Base-by-base conservation (phyloP, 2,113 vertebrate species). In the Actinemys pallida region DNA sequence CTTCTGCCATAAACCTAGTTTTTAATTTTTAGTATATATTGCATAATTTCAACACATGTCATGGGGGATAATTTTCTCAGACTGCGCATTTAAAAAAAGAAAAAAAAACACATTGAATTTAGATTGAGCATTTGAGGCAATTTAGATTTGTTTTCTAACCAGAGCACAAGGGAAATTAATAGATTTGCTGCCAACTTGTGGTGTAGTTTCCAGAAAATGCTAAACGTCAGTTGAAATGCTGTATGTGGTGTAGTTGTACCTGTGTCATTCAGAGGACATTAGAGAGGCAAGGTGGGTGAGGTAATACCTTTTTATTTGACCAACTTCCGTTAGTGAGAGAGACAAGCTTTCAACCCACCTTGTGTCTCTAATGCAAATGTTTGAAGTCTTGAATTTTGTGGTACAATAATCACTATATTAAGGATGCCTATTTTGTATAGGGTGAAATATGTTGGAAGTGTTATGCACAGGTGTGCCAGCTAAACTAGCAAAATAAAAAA, bases 11-110 rank as follows among this genome's bases (percentile, higher is more conserved):
- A 92, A 96, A 92, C 59, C 56, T 56, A 13, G 17, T 57, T 93
- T 69, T 96, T 94, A 92, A 90, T 92, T 95, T 95, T 88, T 83
- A 89, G 29, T 62, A 13, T 50, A 83, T 8, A 20, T n/a, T 47
- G 72, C 39, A 57, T 79, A 27, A 88, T 87, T n/a, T 54, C 22
- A 2, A 3, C 59, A 93, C 87, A 35, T 81, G 90, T 52, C 90
- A 78, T 90, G 0, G 1, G 10, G 49, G 25, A 31, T 78, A 39
- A 72, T 62, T 95, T 91, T 50, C 80, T 19, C 59, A 83, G 49
- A 86, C 25, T 27, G 62, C 6, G 7, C 84, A 27, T 50, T 3
- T 42, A 42, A 49, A 49, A 50, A 50, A 50, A 50, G 10, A 86
- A 16, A 72, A 83, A 94, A 81, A 76, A 89, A 14, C 35, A 39